These are phyloP conservation scores for Eutolmus rufibarbis DNA, from an alignment of 2,888 invertebrate species.

Conservation along the genomic window DNA sequence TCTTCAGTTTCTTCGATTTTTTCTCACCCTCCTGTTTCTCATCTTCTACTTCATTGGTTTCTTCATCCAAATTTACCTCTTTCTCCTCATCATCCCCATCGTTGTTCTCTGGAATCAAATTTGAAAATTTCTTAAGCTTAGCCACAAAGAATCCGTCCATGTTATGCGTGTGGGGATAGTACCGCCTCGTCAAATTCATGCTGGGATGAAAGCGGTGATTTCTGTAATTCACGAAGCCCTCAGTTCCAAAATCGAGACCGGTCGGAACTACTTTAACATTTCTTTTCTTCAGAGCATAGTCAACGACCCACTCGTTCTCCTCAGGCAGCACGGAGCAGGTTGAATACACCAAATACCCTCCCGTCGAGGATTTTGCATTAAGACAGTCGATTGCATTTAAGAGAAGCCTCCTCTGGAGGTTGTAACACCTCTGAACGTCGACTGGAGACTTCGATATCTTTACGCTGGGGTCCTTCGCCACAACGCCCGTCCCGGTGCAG, in stretches of 20 bases:
- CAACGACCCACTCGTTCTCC: conserved; percentile 97
- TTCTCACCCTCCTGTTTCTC: conserved; percentile 49
- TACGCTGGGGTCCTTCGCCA: conserved; percentile 96
- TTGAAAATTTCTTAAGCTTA: conserved; percentile 95
- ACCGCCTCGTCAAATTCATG: conserved; percentile 84
- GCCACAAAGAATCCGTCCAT: conserved; percentile 99
- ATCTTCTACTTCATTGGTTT: conserved; percentile 44
- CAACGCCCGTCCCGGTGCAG: conserved; percentile 97
- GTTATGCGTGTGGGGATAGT: conserved; percentile 98
- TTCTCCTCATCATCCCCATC: conserved; percentile 57
- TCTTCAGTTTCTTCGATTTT: conserved; percentile 34
- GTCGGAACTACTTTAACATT: conserved; percentile 93
- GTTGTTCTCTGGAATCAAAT: conserved; percentile 68
- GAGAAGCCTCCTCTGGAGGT: conserved; percentile 89
- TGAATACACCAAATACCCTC: conserved; percentile 97
- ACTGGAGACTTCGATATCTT: conserved; percentile 90
- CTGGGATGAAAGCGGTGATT: conserved; percentile 89
- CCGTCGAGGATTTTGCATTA: conserved; percentile 88
- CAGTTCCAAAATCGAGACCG: conserved; percentile 93
- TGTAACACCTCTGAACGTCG: conserved; percentile 90
- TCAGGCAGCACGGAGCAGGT: conserved; percentile 98
- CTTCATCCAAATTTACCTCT: conserved; percentile 50
- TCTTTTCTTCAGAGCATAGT: conserved; percentile 92
- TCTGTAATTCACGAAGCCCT: conserved; percentile 90
- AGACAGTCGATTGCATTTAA: conserved; percentile 96